A percentile compares a stretch with the other conserved stretches of the same genome.
These are phyloP conservation scores for Tillus elongatus DNA, from an alignment of 2,888 invertebrate species.

Conservation along the genomic window DNA sequence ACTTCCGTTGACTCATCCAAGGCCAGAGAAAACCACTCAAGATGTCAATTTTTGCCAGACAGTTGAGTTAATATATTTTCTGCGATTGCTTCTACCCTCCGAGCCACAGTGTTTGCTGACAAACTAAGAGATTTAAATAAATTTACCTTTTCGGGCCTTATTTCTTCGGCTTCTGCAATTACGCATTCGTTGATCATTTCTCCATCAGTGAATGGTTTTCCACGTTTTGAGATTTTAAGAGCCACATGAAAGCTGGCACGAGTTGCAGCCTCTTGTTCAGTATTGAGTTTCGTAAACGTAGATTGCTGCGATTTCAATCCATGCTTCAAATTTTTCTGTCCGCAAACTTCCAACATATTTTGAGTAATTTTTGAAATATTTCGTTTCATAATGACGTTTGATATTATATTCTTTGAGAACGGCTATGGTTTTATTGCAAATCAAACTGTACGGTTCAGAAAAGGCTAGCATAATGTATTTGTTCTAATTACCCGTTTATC, in stretches of 20 bases:
- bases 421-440: too few species aligned
- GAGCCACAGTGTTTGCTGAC: slow-evolving; percentile 23
- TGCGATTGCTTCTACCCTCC: too few species aligned
- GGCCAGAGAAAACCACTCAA: slow-evolving; percentile 24
- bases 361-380: slow-evolving; percentile 26
- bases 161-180: slow-evolving; percentile 23
- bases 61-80: too few species aligned
- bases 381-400: slow-evolving; percentile 27
- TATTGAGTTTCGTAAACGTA: too few species aligned
- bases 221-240: slow-evolving; percentile 22
- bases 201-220: slow-evolving; percentile 25
- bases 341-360: slow-evolving; percentile 26
- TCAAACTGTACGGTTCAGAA: too few species aligned
- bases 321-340: slow-evolving; percentile 25
- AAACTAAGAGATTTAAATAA: slow-evolving; percentile 22
- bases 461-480: too few species aligned
- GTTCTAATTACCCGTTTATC: too few species aligned
- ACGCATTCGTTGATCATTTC: slow-evolving; percentile 27
- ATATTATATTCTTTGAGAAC: too few species aligned
- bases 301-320: too few species aligned
- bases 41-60: slow-evolving; percentile 16
- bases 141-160: slow-evolving; percentile 24
- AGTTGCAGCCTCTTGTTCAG: too few species aligned
- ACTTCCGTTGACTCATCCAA: slow-evolving; percentile 25
- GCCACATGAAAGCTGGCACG: too few species aligned